Evolutionary conservation across 2,113 vertebrate species (phyloP).

Genomic region (Puma concolor): DNA sequence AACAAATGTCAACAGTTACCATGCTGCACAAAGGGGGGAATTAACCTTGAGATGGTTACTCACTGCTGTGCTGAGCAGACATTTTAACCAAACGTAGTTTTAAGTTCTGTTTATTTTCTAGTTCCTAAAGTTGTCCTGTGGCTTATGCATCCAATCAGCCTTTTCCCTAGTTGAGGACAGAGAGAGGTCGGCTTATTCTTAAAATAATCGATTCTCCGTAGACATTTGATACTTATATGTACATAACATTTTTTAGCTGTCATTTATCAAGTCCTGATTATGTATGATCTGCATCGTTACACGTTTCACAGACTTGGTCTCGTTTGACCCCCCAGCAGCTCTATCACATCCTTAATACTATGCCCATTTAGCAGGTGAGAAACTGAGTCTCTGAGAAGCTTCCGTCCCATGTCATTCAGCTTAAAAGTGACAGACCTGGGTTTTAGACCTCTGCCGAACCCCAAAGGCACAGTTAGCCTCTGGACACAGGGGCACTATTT

Average conservation of each 20-base stretch:
- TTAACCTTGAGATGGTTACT: background rate
- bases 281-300: fast-evolving
- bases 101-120: background rate
- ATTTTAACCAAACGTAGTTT: background rate
- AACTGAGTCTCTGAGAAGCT: background rate
- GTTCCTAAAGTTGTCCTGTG: too few species aligned
- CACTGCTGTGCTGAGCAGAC: background rate
- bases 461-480: too few species aligned
- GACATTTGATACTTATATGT: background rate
- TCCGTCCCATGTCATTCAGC: fast-evolving
- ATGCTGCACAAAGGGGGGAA: background rate
- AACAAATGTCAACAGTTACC: background rate
- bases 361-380: background rate
- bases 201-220: background rate
- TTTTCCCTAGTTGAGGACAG: background rate
- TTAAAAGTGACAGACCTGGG: background rate
- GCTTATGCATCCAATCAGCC: background rate
- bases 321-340: too few species aligned
- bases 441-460: background rate
- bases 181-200: background rate
- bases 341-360: background rate
- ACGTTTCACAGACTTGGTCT: background rate
- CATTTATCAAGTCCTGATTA: too few species aligned
- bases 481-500: too few species aligned
- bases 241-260: background rate